These are phyloP conservation scores for Lagopus muta DNA, from an alignment of 2,113 vertebrate genomes.

Conservation along the genomic window DNA sequence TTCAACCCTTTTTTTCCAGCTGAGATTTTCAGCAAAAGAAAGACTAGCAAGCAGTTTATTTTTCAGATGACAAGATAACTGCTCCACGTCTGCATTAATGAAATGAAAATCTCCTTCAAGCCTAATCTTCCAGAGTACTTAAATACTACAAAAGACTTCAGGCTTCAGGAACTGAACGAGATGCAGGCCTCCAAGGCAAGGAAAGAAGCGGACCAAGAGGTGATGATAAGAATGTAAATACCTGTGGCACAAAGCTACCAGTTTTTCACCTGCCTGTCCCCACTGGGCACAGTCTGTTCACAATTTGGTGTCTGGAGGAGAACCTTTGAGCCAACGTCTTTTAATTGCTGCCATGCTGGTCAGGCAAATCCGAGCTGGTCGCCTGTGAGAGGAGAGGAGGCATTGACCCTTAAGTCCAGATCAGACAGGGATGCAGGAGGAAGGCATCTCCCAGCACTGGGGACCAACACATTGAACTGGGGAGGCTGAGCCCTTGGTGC, in stretches of 20 bases:
- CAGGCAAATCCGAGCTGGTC: neutral
- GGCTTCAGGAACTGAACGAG: neutral
- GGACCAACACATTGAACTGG: fast-evolving
- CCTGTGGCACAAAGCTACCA: neutral
- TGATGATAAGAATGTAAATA: neutral
- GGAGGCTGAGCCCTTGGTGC: neutral
- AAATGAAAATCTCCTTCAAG: neutral
- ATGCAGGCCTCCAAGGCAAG: neutral
- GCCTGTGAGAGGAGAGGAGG: neutral
- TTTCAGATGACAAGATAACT: neutral
- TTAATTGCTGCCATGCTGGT: neutral
- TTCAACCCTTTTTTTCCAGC: neutral
- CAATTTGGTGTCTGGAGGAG: neutral
- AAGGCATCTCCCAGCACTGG: neutral
- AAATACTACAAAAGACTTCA: neutral
- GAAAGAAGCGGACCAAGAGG: neutral
- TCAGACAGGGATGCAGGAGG: neutral
- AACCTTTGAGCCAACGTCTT: neutral
- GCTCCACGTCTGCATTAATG: neutral
- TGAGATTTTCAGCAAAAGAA: neutral
- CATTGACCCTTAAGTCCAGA: neutral
- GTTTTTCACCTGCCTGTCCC: neutral
- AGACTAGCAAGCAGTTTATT: neutral
- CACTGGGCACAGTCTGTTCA: neutral
- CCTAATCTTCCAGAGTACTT: neutral